These are phyloP conservation scores for Apomyelois bistriatella DNA, from an alignment of 2,888 invertebrate genomes.

Conservation along the genomic window DNA sequence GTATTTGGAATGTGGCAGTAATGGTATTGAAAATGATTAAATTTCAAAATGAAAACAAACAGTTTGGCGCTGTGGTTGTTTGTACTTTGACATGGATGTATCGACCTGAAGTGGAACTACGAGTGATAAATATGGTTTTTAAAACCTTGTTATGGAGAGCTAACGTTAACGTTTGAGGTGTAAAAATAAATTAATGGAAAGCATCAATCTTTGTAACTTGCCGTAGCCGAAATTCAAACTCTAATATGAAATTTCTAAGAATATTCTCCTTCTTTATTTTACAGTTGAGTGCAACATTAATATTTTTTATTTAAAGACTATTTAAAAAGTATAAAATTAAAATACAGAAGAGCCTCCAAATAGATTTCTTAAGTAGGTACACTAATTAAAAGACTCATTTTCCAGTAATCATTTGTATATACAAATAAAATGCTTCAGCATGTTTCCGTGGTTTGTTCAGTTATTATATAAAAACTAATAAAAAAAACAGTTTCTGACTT, in stretches of 20 bases:
- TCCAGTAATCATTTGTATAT: too few relatives aligned
- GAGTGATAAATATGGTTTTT: constrained; percentile 21
- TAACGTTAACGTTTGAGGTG: constrained; percentile 5
- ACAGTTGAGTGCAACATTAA: background rate
- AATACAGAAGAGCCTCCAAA: too few relatives aligned
- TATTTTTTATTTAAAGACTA: too few relatives aligned
- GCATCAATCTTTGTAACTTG: constrained; percentile 1
- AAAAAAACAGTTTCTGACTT: constrained; percentile 9
- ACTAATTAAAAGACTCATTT: too few relatives aligned
- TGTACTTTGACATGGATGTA: constrained; percentile 29
- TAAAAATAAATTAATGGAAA: constrained; percentile 11
- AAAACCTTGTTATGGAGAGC: constrained; percentile 8
- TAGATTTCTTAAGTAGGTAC: too few relatives aligned
- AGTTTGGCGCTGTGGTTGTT: constrained; percentile 30
- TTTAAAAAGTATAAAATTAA: too few relatives aligned
- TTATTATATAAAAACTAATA: background rate
- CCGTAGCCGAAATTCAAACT: constrained; percentile 1
- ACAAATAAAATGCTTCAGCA: too few relatives aligned
- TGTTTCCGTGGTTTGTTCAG: background rate
- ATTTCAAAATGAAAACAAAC: constrained; percentile 48
- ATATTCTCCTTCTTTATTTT: background rate
- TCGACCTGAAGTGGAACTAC: constrained; percentile 24
- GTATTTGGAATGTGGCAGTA: background rate
- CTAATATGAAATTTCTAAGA: background rate
- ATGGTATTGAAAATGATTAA: constrained; percentile 48